Evolutionary conservation across 2,888 invertebrate genomes (phyloP), one percentile per base, ranked within the genome.

Genomic region (Drosophila mettleri): DNA sequence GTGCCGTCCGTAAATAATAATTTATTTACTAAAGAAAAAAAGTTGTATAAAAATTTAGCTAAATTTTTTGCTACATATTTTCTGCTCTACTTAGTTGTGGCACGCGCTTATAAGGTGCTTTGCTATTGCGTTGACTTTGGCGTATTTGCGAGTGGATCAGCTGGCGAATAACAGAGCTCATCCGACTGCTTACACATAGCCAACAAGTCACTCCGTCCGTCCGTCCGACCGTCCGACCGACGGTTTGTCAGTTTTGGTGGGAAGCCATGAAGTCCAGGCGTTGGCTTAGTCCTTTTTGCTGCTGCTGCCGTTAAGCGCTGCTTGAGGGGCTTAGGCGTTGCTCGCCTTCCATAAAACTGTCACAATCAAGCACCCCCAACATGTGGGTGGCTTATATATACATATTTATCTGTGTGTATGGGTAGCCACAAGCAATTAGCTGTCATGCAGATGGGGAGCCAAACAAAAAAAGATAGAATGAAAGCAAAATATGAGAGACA

Each of bases 121-220:
- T 60, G 49, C 39, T 33, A 53, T 46, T 52, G 20, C 16, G 54
- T 54, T 48, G 53, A 60, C 29, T 46, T 62, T 67, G 61, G 36
- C 64, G 64, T 68, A 68, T 65, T 74, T 78, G 74, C 45, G 43
- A 74, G 74, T 78, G 75, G 77, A 80, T 80, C 80, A 80, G 80
- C 72, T 68, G 74, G 48, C 60, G 73, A 48, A 80, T 66, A 80
- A 80, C 80, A 80, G 71, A 77, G 74, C 71, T 80, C 77, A 80
- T 69, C 80, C 80, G 77, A 60, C 69, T 77, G 71, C 80, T 80
- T 80, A 80, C 79, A 76, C 62, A 68, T 48, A 64, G 64, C 61
- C 48, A 53, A 65, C 55, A 61, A 67, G 67, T 66, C 67, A 43
- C 63, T 22, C 31, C 51, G 51, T 51, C 49, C 36, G 43, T 24